A percentile compares a stretch with the other conserved stretches of the same genome.
phyloP scores from a whole-genome alignment of 2,113 vertebrate species.

The Dipodomys merriami region DNA sequence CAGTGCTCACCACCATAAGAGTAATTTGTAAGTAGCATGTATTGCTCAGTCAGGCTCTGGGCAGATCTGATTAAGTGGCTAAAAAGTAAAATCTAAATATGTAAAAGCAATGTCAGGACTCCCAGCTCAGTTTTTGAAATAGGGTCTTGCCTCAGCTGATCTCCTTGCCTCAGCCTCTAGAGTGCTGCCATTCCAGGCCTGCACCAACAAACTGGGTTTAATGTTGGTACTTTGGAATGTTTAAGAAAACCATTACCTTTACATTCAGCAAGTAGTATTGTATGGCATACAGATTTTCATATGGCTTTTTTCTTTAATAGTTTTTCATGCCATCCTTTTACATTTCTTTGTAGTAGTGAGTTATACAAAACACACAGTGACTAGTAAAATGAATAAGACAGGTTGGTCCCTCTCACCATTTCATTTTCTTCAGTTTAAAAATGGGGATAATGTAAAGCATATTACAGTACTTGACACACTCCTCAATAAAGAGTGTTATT shows the following conservation, averaged over 20 bases:
- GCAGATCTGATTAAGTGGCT: neutral
- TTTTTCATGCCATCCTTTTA: neutral
- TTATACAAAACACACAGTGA: neutral
- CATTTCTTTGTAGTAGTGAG: neutral
- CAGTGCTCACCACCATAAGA: neutral
- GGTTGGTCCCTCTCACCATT: neutral
- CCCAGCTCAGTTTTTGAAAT: neutral
- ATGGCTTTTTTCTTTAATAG: neutral
- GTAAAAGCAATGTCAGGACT: neutral
- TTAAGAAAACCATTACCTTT: conserved; percentile 34
- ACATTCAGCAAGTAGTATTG: neutral
- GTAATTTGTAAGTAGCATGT: neutral
- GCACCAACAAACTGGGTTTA: neutral
- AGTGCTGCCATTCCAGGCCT: neutral
- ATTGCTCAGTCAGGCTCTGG: neutral
- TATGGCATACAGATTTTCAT: neutral
- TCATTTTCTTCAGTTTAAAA: neutral
- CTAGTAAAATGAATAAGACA: neutral
- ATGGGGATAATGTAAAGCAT: neutral
- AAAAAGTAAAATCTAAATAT: conserved; percentile 6
- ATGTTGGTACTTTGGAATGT: neutral
- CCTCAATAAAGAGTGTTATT: neutral
- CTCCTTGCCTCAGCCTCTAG: neutral
- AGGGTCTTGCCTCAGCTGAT: neutral
- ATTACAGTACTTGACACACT: neutral